Base-by-base conservation (phyloP, 2,888 invertebrate species). In the Pilophorus perplexus region DNA sequence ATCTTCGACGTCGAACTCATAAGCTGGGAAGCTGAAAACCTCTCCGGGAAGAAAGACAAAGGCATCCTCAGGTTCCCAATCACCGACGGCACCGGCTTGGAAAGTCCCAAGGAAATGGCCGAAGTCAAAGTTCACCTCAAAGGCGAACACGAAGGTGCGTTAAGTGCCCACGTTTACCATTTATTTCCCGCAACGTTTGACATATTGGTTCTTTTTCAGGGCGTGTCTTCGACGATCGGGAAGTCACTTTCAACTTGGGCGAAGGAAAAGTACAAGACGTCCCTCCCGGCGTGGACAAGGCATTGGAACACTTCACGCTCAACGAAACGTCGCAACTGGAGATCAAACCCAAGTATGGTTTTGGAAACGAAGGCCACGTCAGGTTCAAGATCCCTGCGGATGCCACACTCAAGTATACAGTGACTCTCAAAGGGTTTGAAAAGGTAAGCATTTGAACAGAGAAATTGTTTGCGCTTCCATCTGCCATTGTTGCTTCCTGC, bases 1-100 rank as follows among this genome's bases (percentile, higher is more conserved):
- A 85, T 90, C 73, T 94, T 94, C 81, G 92, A 93, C 83, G 82
- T 95, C 71, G 93, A 94, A 80, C 84, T 96, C 77, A 80, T 95
- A 46, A 84, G 85, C 66, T 96, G 93, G 92, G 82, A 84, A 76
- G 87, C 87, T 28, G 94, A 96, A 78, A 97, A 98, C 79, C 76
- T 98, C 46, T 91, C 91, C 72, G 87, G 89, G 0, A 83, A 85
- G 64, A 86, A 87, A 74, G 93, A 95, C 79, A 89, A 87, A 67
- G 85, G 90, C 44, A 91, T 98, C 71, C 81, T 89, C 60, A 83
- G 89, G 66, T 82, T 84, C 69, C 84, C 84, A 73, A 78, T 95
- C 18, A 81, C 80, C 44, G 79, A 81, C 67, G 96, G 96, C 42
- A 83, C 83, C 62, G 88, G 88, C 0, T 83, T 79, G 72, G 81